Evolutionary conservation across 2,797 vertebrate genomes (phyloP).

Genomic region (Onychomys torridus): DNA sequence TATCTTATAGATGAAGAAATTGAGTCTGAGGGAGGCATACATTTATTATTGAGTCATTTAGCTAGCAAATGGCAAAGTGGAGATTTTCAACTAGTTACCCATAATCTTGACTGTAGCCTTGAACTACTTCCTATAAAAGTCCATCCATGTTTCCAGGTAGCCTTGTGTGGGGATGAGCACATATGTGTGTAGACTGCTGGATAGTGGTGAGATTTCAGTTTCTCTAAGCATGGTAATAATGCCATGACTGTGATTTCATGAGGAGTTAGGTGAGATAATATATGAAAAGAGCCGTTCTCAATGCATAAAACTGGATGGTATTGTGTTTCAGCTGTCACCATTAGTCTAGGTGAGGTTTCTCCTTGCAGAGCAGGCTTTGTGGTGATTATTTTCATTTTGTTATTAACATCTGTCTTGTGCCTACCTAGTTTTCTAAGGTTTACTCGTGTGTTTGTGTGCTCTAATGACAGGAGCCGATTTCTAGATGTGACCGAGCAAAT

Average conservation of each 20-base stretch:
- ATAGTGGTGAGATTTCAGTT: background rate
- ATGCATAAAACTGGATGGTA: too few species aligned
- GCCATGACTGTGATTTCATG: background rate
- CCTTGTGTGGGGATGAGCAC: background rate
- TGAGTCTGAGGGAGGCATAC: background rate
- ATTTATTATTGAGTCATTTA: background rate
- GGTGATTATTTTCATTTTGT: background rate
- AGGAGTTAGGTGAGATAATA: conserved; percentile 6
- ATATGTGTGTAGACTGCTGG: background rate
- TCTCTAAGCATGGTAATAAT: background rate
- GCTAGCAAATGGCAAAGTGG: background rate
- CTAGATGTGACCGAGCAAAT: background rate
- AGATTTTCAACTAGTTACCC: background rate
- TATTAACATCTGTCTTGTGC: background rate
- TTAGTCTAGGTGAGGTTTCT: background rate
- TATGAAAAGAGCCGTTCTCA: background rate
- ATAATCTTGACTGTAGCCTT: background rate
- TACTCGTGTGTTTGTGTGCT: background rate
- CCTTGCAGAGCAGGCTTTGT: background rate
- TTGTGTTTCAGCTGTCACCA: background rate
- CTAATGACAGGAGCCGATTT: background rate
- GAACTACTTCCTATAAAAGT: background rate
- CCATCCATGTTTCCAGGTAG: background rate
- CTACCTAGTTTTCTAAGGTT: background rate
- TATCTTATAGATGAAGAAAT: background rate